These are phyloP conservation scores for Agrypnus murinus DNA, from an alignment of 2,888 invertebrate species.

Conservation along the genomic window DNA sequence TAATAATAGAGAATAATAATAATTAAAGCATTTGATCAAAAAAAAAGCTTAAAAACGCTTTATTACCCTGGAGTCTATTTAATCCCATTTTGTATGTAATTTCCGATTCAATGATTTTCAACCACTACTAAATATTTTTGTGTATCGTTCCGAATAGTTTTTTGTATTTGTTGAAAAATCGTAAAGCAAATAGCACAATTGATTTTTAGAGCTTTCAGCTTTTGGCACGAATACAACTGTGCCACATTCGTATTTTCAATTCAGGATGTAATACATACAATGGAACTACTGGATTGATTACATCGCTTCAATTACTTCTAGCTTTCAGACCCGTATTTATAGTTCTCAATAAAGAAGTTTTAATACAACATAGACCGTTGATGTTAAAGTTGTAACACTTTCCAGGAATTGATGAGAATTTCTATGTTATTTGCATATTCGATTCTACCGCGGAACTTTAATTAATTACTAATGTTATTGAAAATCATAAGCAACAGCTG, in stretches of 20 bases:
- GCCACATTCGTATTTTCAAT: neutral
- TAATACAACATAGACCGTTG: constrained; percentile 2
- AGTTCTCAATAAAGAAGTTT: constrained; percentile 26
- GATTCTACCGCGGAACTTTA: constrained; percentile 7
- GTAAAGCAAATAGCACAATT: neutral
- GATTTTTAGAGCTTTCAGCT: constrained; percentile 3
- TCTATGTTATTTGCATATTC: constrained; percentile 6
- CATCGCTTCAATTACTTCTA: constrained; percentile 21
- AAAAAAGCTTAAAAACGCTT: too few relatives aligned
- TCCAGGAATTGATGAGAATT: neutral
- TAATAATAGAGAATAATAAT: too few relatives aligned
- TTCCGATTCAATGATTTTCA: too few relatives aligned
- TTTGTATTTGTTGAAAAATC: neutral
- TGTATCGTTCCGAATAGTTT: too few relatives aligned
- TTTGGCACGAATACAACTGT: neutral
- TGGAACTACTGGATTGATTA: constrained; percentile 19
- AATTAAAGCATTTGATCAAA: too few relatives aligned
- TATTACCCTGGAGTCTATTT: too few relatives aligned
- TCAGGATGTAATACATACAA: constrained; percentile 15
- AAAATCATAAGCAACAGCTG: constrained; percentile 17
- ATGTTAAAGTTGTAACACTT: constrained; percentile 3
- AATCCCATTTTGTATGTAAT: too few relatives aligned
- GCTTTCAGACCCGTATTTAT: constrained; percentile 25
- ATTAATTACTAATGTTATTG: constrained; percentile 11
- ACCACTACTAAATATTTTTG: too few relatives aligned